Evolutionary conservation across 1,140 invertebrate species (phyloP), one percentile per base, ranked within the genome.

Genomic region (Meteorus sp.): DNA sequence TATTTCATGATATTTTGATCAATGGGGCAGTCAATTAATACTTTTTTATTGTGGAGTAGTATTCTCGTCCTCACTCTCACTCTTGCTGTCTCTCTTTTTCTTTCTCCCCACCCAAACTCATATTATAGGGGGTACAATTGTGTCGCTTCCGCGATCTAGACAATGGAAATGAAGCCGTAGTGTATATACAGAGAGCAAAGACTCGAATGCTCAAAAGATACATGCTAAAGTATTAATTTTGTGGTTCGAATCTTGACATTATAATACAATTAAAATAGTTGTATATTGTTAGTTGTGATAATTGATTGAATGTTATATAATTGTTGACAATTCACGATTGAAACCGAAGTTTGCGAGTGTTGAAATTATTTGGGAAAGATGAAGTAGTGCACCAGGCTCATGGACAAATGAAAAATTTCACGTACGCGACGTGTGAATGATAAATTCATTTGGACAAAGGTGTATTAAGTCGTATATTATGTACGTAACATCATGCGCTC

Each of bases 201-300:
- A 61, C 64, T 69, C 63, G 61, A 69, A 69, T 37, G 64, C 66
- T 68, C 48, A 55, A 68, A 69, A 68, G 58, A 45, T 62, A n/a
- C 13, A 13, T 39, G 35, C 8, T 39, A 39, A 39, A 39, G 60
- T 47, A 57, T 15, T 13, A 52, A 53, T 43, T 39, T 59, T 56
- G 63, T 63, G 23, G 57, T 56, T 66, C 39, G 35, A 62, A 64
- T 59, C 9, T 9, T 31, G 17, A 1, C 20, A 20, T 37, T 4
- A 7, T 39, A n/a, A 15, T 7, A 52, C 60, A 54, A 55, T 59
- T 39, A 47, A 47, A 29, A n/a, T n/a, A n/a, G n/a, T n/a, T n/a
- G n/a, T n/a, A n/a, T n/a, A n/a, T n/a, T n/a, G n/a, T n/a, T n/a
- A n/a, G n/a, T n/a, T n/a, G n/a, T n/a, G n/a, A n/a, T n/a, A n/a